Conservation (phyloP, 2,797 vertebrate genomes). For the Geotrypetes seraphini region DNA sequence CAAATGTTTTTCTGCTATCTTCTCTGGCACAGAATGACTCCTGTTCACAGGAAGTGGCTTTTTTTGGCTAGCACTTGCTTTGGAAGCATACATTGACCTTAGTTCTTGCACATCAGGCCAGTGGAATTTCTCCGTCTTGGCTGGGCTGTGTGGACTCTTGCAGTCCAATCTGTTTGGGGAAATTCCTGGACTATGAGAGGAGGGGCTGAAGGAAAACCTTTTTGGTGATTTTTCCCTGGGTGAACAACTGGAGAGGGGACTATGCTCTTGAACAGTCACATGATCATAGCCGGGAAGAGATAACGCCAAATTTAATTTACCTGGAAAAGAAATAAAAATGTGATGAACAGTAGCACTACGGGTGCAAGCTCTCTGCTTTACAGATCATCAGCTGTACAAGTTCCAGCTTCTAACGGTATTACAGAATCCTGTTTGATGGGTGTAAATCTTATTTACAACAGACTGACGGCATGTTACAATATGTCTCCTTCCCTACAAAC, state of each 20-base stretch:
- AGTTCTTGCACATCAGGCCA: conserved; percentile 87
- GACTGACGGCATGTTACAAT: too few relatives aligned
- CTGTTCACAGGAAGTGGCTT: conserved; percentile 24
- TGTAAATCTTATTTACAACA: too few relatives aligned
- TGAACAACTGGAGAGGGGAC: not conserved
- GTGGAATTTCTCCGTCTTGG: conserved; percentile 55
- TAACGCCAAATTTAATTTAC: conserved; percentile 46
- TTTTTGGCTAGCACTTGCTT: not conserved
- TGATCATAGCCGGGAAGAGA: conserved; percentile 39
- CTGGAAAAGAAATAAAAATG: conserved; percentile 33
- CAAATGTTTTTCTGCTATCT: conserved; percentile 29
- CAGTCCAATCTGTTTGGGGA: conserved; percentile 11
- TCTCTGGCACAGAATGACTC: conserved; percentile 55
- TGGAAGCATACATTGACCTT: conserved; percentile 64
- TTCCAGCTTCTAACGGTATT: too few relatives aligned
- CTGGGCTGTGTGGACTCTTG: conserved; percentile 56
- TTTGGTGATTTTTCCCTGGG: conserved; percentile 24
- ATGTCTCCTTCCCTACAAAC: too few relatives aligned
- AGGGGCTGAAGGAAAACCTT: conserved; percentile 17
- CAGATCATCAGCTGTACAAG: too few relatives aligned
- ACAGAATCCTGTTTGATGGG: too few relatives aligned
- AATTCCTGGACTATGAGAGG: conserved; percentile 29
- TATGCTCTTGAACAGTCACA: conserved; percentile 42
- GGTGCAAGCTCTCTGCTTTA: too few relatives aligned
- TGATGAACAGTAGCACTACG: too few relatives aligned